phyloP scores from a whole-genome alignment of 2,888 invertebrate species.

The Tetrapedia diversipes region DNA sequence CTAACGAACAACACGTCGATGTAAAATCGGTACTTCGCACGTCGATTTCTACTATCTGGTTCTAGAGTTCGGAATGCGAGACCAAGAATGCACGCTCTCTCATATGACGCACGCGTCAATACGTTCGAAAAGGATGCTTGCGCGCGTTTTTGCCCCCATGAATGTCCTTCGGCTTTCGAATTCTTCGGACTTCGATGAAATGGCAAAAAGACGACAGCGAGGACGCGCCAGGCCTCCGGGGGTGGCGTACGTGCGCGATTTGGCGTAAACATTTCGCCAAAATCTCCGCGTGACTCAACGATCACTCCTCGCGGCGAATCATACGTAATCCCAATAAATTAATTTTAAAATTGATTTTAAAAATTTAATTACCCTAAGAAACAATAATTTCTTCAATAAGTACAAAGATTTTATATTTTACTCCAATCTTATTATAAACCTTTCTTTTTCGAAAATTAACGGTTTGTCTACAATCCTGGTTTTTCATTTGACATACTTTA shows the following conservation, averaged over 20 bases:
- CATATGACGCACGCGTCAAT: constrained; percentile 41
- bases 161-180: constrained; percentile 57
- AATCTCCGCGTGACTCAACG: neutral
- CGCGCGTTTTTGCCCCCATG: constrained; percentile 35
- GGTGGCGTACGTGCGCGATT: constrained; percentile 40
- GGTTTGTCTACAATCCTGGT: no score
- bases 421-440: no score
- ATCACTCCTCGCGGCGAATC: neutral
- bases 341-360: no score
- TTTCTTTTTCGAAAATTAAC: no score
- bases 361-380: no score
- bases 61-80: constrained; percentile 12
- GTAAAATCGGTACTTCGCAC: neutral
- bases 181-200: constrained; percentile 57
- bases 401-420: no score
- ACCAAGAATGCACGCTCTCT: constrained; percentile 24
- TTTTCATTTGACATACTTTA: no score
- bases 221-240: constrained; percentile 34
- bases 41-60: neutral
- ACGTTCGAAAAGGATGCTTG: constrained; percentile 42
- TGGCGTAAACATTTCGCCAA: constrained; percentile 36
- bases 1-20: neutral
- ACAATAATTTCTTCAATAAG: no score
- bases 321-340: neutral
- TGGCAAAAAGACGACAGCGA: constrained; percentile 47